Conservation (phyloP, 2,888 invertebrate species). For the Lasioglossum calceatum region DNA sequence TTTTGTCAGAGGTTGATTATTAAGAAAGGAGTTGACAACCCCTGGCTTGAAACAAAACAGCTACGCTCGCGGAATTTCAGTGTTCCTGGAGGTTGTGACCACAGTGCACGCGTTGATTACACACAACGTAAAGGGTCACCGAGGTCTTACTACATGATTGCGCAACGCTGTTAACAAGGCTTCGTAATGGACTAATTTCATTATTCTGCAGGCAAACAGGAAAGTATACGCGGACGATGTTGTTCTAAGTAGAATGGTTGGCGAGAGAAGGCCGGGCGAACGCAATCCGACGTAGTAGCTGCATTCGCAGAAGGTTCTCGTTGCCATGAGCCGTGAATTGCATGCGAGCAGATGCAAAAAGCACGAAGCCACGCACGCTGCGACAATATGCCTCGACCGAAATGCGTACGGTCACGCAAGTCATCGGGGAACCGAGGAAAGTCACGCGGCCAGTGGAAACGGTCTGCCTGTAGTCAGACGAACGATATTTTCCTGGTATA, state of each 20-base stretch:
- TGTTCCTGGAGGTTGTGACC: neutral
- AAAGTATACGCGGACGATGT: constrained; percentile 23
- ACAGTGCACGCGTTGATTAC: constrained; percentile 14
- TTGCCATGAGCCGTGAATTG: constrained; percentile 34
- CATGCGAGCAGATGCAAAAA: constrained; percentile 46
- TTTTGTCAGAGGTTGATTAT: neutral
- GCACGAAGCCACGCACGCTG: constrained; percentile 34
- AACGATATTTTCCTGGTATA: too few species aligned
- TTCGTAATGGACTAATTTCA: constrained; percentile 39
- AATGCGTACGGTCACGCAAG: constrained; percentile 4
- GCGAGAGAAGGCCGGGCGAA: neutral
- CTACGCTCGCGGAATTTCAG: neutral
- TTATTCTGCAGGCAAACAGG: constrained; percentile 22
- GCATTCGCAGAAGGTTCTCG: constrained; percentile 48
- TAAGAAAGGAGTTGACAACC: neutral
- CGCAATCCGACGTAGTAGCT: constrained; percentile 38
- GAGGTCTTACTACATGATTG: constrained; percentile 9
- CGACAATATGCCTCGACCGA: neutral
- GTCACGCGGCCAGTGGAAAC: neutral
- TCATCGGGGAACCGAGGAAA: neutral
- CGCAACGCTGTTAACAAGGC: constrained; percentile 4
- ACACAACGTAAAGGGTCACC: constrained; percentile 2
- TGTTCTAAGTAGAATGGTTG: constrained; percentile 42
- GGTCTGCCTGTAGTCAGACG: neutral
- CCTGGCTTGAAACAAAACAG: neutral